Evolutionary conservation across 2,797 vertebrate genomes (phyloP).

Genomic region (Gambelia wislizenii): DNA sequence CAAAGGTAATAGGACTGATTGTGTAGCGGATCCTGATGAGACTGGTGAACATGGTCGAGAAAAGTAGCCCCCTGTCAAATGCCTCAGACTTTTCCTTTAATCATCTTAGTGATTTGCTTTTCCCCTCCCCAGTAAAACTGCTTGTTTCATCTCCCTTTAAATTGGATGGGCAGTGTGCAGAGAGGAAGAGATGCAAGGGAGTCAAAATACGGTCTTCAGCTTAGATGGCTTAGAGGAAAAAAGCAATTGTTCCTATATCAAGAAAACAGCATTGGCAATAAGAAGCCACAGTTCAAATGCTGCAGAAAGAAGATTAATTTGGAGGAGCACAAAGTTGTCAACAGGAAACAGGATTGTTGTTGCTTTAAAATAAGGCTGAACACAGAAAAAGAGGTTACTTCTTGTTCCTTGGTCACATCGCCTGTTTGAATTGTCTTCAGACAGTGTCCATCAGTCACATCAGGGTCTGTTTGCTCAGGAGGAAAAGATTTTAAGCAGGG

Average conservation of each 20-base stretch:
- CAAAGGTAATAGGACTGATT: slow-evolving; percentile 65
- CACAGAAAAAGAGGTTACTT: not conserved
- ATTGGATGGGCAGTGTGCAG: not conserved
- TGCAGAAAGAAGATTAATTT: slow-evolving; percentile 36
- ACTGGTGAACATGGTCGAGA: slow-evolving; percentile 54
- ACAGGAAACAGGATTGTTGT: not conserved
- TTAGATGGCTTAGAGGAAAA: slow-evolving; percentile 10
- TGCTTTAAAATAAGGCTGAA: not conserved
- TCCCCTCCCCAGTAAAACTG: not conserved
- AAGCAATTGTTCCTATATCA: slow-evolving; percentile 24
- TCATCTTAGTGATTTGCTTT: slow-evolving; percentile 67
- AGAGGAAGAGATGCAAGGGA: slow-evolving; percentile 45
- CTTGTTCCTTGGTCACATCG: not conserved
- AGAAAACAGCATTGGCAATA: slow-evolving; percentile 36
- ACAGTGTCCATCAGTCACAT: too few relatives aligned
- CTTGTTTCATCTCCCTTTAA: slow-evolving; percentile 56
- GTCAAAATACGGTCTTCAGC: slow-evolving; percentile 46
- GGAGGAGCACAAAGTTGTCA: slow-evolving; percentile 18
- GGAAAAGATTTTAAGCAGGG: not conserved
- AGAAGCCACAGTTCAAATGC: slow-evolving; percentile 38
- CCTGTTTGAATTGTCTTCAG: not conserved
- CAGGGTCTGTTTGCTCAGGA: not conserved
- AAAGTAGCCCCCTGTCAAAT: slow-evolving; percentile 37
- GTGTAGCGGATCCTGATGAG: slow-evolving; percentile 64
- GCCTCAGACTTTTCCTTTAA: slow-evolving; percentile 62